Evolutionary conservation across 2,113 vertebrate species (phyloP), one percentile per base, ranked within the genome.

Genomic region (Ascaphus truei): DNA sequence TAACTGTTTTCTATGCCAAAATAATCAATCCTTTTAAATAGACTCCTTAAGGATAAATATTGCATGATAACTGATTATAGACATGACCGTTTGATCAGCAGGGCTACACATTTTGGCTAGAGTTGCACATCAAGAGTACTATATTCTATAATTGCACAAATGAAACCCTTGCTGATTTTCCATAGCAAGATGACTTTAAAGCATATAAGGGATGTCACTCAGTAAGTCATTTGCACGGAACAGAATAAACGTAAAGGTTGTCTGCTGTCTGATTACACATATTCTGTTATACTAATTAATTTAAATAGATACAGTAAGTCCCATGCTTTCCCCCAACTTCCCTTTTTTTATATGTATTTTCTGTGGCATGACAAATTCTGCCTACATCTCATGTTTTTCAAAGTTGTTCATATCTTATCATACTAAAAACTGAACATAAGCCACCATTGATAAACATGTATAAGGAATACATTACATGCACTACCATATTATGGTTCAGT

Each of bases 51-150:
- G 69, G 58, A 7, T 52, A 60, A 80, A 80, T 77, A 73, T 10
- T 34, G 80, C 7, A 56, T 76, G 75, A 80, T 68, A 80, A 77
- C 37, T 81, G 74, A 71, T 83, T 80, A 82, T 68, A 75, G 61
- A 68, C 72, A 25, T 81, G 76, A 73, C 73, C 76, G 25, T n/a
- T 72, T 74, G 68, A 83, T 76, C 50, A 62, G 29, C 30, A 81
- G 60, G 55, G 60, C 9, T 74, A 57, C 65, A 76, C 60, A 65
- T 71, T 61, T 75, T 72, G 15, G 77, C 77, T 79, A 72, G 22
- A 78, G 61, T 26, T 36, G 52, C 76, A 77, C 37, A 77, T 80
- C 37, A 62, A 60, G 36, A 78, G 29, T 0, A 12, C 77, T 76
- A 62, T n/a, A 75, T 82, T 81, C 23, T 1, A 53, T 79, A 84